Evolutionary conservation across 1,140 invertebrate species (phyloP).

Genomic region (Drosophila funebris): DNA sequence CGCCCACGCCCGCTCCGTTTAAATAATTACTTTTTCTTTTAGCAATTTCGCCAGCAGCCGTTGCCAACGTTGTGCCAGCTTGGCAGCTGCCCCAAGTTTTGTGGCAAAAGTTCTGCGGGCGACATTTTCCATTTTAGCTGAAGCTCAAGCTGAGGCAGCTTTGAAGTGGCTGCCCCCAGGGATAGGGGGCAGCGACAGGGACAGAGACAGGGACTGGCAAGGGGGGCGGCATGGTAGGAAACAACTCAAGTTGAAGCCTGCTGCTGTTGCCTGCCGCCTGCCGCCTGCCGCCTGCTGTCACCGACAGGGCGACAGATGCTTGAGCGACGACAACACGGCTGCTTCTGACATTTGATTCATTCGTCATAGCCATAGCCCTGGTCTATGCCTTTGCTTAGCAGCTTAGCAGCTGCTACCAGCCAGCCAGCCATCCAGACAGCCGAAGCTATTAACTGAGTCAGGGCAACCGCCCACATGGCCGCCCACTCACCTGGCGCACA

Average conservation of each 20-base stretch:
- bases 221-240: conserved; percentile 1
- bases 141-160: conserved; percentile 66
- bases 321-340: conserved; percentile 78
- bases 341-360: conserved; percentile 80
- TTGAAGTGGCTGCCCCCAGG: conserved; percentile 64
- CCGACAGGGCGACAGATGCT: conserved; percentile 78
- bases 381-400: neutral
- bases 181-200: too few species aligned
- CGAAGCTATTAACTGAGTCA: conserved; percentile 72
- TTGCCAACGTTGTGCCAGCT: conserved; percentile 41
- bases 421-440: conserved; percentile 11
- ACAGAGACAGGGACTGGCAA: neutral
- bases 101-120: conserved; percentile 78
- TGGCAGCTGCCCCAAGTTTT: conserved; percentile 64
- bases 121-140: conserved; percentile 79
- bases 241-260: conserved; percentile 40
- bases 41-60: conserved; percentile 75
- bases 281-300: conserved; percentile 53
- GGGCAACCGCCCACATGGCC: conserved; percentile 22
- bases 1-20: conserved; percentile 25
- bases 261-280: neutral
- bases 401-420: conserved; percentile 54
- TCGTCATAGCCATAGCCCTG: conserved; percentile 59
- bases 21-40: conserved; percentile 81
- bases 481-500: conserved; percentile 44